Percentiles rank a stretch among this genome's conserved stretches.
phyloP scores from a whole-genome alignment of 2,888 invertebrate genomes.

The Drosophila quinaria region DNA sequence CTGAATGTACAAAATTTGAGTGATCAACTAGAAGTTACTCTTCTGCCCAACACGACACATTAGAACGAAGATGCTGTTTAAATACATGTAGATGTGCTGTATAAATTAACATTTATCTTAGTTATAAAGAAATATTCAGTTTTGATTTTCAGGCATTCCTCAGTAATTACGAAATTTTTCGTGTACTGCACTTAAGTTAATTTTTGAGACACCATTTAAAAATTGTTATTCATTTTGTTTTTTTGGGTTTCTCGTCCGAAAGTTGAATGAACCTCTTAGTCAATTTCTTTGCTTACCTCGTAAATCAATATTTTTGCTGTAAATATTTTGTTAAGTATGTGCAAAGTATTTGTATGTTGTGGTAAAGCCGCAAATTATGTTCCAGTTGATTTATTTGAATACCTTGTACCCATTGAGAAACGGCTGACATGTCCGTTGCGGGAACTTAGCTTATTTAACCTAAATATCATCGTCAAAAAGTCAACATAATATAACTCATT shows the following conservation, averaged over 20 bases:
- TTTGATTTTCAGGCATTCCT: neutral
- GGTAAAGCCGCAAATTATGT: conserved; percentile 20
- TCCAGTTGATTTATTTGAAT: conserved; percentile 13
- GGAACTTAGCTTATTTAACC: neutral
- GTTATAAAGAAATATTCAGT: neutral
- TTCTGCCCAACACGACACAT: neutral
- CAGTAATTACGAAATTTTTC: conserved; percentile 28
- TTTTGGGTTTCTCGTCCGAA: conserved; percentile 6
- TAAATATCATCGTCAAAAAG: neutral
- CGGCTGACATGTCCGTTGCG: neutral
- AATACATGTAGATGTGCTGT: neutral
- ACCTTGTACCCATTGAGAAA: neutral
- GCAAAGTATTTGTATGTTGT: conserved; percentile 33
- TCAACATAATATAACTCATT: neutral
- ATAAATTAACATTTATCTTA: neutral
- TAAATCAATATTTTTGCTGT: conserved; percentile 64
- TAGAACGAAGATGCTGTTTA: neutral
- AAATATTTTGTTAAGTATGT: conserved; percentile 53
- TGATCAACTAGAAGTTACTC: neutral
- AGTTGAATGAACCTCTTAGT: conserved; percentile 61
- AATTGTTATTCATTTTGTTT: conserved; percentile 6
- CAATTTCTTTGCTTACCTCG: conserved; percentile 26
- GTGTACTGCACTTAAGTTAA: conserved; percentile 17
- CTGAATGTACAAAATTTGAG: neutral
- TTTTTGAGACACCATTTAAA: conserved; percentile 4